A percentile compares a stretch with the other conserved stretches of the same genome.
Conservation (phyloP, 2,113 vertebrate genomes). For the Lepus timidus region DNA sequence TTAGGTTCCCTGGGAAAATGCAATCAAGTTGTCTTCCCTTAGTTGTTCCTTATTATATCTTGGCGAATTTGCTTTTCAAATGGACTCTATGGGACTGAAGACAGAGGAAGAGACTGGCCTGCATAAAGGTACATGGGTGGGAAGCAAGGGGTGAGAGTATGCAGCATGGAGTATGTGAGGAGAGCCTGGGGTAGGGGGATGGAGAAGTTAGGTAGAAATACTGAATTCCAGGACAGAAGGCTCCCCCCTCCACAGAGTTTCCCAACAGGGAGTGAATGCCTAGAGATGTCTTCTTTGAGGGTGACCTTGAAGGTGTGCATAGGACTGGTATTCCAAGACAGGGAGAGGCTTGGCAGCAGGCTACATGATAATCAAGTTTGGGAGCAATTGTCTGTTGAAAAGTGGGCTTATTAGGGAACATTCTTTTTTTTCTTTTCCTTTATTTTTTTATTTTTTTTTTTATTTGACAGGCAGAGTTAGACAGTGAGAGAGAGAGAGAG, state of each 20-base stretch:
- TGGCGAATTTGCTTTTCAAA: neutral
- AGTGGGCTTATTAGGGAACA: neutral
- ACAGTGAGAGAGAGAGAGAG: too few species aligned
- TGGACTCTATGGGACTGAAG: neutral
- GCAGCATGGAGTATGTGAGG: neutral
- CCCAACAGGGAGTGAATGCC: neutral
- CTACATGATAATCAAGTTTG: neutral
- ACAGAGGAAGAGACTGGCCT: neutral
- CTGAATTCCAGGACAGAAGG: neutral
- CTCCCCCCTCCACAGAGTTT: neutral
- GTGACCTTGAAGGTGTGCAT: neutral
- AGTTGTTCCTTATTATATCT: neutral
- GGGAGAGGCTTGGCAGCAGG: neutral
- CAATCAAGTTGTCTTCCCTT: neutral
- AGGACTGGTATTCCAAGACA: neutral
- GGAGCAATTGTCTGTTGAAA: too few species aligned
- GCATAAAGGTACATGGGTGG: neutral
- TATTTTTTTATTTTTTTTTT: too few species aligned
- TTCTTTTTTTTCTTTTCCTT: neutral
- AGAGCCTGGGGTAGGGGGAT: neutral
- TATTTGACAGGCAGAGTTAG: too few species aligned
- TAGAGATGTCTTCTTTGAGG: neutral
- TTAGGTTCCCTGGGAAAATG: neutral
- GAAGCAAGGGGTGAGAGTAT: neutral
- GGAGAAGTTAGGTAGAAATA: neutral